These are phyloP conservation scores for Climacteris rufus DNA, from an alignment of 2,113 vertebrate genomes.

Conservation along the genomic window DNA sequence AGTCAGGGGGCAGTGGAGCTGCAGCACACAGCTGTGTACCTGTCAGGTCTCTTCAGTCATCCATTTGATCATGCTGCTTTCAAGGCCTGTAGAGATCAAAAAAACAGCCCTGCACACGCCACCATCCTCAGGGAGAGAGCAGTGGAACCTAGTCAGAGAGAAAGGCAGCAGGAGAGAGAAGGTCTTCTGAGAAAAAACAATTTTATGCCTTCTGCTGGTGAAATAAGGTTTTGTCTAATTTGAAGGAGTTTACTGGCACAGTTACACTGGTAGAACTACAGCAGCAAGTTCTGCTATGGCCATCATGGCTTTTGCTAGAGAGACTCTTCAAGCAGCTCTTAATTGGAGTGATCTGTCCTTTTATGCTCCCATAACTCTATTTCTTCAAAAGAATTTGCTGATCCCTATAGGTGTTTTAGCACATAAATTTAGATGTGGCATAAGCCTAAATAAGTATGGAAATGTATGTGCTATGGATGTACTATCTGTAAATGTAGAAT, in stretches of 20 bases:
- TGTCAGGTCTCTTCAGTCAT: slow-evolving; percentile 12
- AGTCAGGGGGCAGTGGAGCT: slow-evolving; percentile 40
- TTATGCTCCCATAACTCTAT: background rate
- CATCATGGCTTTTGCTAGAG: background rate
- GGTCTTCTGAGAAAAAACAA: background rate
- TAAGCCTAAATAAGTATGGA: background rate
- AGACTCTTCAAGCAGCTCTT: background rate
- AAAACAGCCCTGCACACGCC: background rate
- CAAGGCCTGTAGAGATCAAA: background rate
- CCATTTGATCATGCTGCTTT: slow-evolving; percentile 35
- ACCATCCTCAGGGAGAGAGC: background rate
- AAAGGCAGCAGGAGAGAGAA: background rate
- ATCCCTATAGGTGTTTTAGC: background rate
- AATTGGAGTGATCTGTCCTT: background rate
- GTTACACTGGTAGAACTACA: background rate
- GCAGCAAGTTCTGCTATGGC: background rate
- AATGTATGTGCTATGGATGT: background rate
- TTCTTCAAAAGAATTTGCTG: background rate
- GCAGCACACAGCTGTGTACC: background rate
- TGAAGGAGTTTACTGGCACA: background rate
- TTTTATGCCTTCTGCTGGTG: background rate
- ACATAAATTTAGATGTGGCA: background rate
- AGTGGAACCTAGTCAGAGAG: background rate
- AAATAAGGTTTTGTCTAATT: background rate
- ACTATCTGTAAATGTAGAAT: background rate